Base-by-base conservation (phyloP, 2,113 vertebrate genomes). In the Asarcornis scutulata region DNA sequence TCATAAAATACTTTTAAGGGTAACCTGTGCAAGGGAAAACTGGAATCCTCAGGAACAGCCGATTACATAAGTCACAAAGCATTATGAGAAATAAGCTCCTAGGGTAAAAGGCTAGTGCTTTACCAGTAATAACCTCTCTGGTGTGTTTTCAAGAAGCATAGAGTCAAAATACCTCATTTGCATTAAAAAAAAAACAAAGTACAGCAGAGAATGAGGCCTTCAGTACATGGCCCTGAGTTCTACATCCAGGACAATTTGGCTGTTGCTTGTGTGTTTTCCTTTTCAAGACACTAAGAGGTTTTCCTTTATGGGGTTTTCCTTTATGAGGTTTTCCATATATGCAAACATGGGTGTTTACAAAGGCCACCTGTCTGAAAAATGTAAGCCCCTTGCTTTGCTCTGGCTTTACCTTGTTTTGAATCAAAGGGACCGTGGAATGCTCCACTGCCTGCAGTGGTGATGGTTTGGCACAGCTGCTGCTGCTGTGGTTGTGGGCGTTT, bases 331-430 rank as follows among this genome's bases (percentile, higher is more conserved):
- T 92, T 60, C 53, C 44, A 59, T 48, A 36, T 29, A 48, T 46
- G 46, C 13, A 68, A 86, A 85, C 0, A 2, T 1, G 46, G 29
- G 67, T 84, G 80, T 93, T 96, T 86, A 83, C 79, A 89, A 83
- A 89, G 75, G 74, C 94, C 96, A 93, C 88, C 89, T 97, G 95
- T 90, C 74, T 56, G 53, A 89, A 88, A 95, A 91, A 94, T 84
- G 32, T 64, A n/a, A 86, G 76, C 67, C 36, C 74, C 58, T 52
- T 17, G 14, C 56, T 96, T 89, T 16, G 4, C 66, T 31, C 75
- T 72, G 79, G n/a, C 91, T 93, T 96, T 92, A 97, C 96, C 92
- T 96, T 96, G 72, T 46, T 60, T 86, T 58, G 81, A 93, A 95
- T 91, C 89, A 81, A 95, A 96, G 86, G 34, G 58, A 42, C 40